Evolutionary conservation across 2,888 invertebrate species (phyloP), one percentile per base, ranked within the genome.

Genomic region (Morpho achilles): DNA sequence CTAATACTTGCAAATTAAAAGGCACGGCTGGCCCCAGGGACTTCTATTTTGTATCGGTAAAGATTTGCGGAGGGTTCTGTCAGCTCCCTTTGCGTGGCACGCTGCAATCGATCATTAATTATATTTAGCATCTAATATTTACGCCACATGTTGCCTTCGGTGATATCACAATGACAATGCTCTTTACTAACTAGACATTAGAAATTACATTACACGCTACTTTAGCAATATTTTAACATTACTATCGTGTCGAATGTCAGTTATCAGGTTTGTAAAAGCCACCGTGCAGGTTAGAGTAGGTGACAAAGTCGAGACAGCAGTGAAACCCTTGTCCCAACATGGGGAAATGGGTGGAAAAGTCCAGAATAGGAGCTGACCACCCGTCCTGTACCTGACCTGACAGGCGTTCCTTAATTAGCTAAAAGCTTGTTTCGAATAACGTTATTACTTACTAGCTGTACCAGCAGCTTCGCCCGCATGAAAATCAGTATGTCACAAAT

Each of bases 1-100:
- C 80, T 82, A 82, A 85, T 83, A 77, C 77, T 87, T 75, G 86
- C 86, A 91, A 91, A 91, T 91, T 91, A 91, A 91, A 91, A 90
- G 87, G 84, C 85, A 71, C 80, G 81, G 76, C 71, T 69, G 67
- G 79, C 87, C 81, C 84, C 61, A 64, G 81, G 80, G 85, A 80
- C 74, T 76, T 69, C 76, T 75, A 82, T 86, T 86, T 82, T 76
- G 80, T 75, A 75, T 74, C 74, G 76, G 79, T 73, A 83, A 84
- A 84, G 87, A 87, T 87, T 87, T 80, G 82, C 80, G 74, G 77
- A 83, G 86, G 85, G 83, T 80, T 73, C 75, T 67, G 61, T 63
- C 62, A 60, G 74, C 69, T 75, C 79, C 80, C 78, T 71, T 77
- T 74, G 79, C 80, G 77, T 75, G 77, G 76, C 77, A 76, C 76